Evolutionary conservation across 2,113 vertebrate genomes (phyloP).

Genomic region (Cottus gobio): DNA sequence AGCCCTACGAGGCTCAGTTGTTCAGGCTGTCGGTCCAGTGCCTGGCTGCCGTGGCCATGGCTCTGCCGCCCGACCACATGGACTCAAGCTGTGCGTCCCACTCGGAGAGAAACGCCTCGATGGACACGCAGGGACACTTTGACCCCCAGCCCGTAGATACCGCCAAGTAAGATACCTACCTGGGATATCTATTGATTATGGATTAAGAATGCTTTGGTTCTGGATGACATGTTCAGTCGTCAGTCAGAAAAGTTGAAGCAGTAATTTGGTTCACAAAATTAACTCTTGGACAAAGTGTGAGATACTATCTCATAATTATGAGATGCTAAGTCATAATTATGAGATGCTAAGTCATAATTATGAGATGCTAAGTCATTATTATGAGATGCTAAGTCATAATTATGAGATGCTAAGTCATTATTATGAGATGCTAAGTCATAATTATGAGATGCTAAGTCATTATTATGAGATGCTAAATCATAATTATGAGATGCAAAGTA

Average conservation of each 20-base stretch:
- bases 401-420: no score
- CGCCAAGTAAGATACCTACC: slow-evolving; percentile 75
- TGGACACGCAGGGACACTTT: slow-evolving; percentile 90
- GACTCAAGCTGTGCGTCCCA: slow-evolving; percentile 86
- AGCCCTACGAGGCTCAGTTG: slow-evolving; percentile 91
- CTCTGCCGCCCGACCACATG: slow-evolving; percentile 92
- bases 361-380: no score
- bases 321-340: no score
- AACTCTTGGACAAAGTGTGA: neutral
- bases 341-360: no score
- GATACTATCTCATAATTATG: no score
- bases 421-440: no score
- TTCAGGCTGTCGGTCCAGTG: slow-evolving; percentile 89
- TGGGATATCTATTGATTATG: neutral
- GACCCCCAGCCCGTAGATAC: slow-evolving; percentile 93
- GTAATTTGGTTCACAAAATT: neutral
- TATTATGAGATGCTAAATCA: no score
- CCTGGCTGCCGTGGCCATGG: slow-evolving; percentile 89
- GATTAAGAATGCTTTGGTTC: neutral
- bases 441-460: no score
- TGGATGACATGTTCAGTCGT: neutral
- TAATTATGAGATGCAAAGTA: no score
- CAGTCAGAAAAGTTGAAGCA: neutral
- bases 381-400: no score
- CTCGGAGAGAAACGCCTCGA: slow-evolving; percentile 86